A percentile compares a stretch with the other conserved stretches of the same genome.
Evolutionary conservation across 2,797 vertebrate genomes (phyloP).

Genomic region (Pipistrellus kuhlii): DNA sequence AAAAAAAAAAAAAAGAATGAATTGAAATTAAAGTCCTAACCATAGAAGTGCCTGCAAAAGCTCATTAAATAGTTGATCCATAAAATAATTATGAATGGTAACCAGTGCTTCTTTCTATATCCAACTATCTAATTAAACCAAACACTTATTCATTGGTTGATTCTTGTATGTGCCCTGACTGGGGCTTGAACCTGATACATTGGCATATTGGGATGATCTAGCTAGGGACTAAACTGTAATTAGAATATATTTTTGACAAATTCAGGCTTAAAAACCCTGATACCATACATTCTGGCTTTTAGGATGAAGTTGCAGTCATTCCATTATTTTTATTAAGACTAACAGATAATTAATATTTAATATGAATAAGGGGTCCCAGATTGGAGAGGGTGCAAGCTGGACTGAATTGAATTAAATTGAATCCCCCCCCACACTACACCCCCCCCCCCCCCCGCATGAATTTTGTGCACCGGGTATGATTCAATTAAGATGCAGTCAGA

Average conservation of each 20-base stretch:
- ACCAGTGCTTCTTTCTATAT: neutral
- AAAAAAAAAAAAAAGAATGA: too few relatives aligned
- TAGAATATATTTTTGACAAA: slow-evolving; percentile 17
- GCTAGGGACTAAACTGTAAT: slow-evolving; percentile 18
- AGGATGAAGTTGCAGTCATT: slow-evolving; percentile 13
- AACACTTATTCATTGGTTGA: neutral
- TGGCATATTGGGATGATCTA: too few relatives aligned
- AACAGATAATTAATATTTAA: slow-evolving; percentile 22
- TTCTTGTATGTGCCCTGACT: too few relatives aligned
- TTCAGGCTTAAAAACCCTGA: neutral
- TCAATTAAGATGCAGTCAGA: slow-evolving; percentile 37
- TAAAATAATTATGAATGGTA: slow-evolving; percentile 45
- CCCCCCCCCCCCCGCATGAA: too few relatives aligned
- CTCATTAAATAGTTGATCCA: slow-evolving; percentile 14
- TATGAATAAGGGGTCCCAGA: too few relatives aligned
- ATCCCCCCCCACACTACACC: too few relatives aligned
- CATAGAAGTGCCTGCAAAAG: neutral
- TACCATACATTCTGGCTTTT: neutral
- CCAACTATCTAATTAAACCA: neutral
- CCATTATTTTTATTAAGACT: neutral
- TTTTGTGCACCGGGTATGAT: neutral
- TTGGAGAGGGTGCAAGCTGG: too few relatives aligned
- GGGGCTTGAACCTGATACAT: too few relatives aligned
- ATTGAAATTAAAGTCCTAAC: slow-evolving; percentile 33
- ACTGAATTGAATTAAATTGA: too few relatives aligned